Conservation (phyloP, 2,888 invertebrate genomes). For the Griposia aprilina region DNA sequence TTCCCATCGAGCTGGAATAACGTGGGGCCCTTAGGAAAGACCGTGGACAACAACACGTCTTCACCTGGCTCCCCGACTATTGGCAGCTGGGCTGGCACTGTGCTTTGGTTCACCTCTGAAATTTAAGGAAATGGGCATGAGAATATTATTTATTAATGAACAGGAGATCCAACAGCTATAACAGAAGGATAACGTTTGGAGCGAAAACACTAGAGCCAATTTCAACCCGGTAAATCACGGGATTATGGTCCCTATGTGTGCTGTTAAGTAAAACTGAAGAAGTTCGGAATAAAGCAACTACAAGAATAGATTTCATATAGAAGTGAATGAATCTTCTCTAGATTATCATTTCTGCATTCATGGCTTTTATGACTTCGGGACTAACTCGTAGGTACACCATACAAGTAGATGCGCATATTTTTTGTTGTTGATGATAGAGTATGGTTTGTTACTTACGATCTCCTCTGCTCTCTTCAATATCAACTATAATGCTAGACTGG, state of each 20-base stretch:
- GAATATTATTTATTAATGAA: not conserved
- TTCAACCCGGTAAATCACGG: not conserved
- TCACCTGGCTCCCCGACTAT: constrained; percentile 95
- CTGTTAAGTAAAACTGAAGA: not conserved
- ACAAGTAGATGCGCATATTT: not conserved
- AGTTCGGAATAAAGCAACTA: not conserved
- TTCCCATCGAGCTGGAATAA: constrained; percentile 96
- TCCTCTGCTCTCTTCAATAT: constrained; percentile 97
- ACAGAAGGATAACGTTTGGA: not conserved
- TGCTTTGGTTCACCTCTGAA: constrained; percentile 95
- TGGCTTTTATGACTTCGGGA: not conserved
- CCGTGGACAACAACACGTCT: constrained; percentile 94
- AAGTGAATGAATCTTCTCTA: not conserved
- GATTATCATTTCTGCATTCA: not conserved
- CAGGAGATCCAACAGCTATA: not conserved
- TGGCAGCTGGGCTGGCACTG: constrained; percentile 95
- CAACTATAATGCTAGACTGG: constrained; percentile 96
- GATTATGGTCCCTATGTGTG: not conserved
- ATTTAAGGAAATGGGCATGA: constrained; percentile 49
- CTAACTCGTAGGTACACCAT: not conserved
- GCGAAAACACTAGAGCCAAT: not conserved
- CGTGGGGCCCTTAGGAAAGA: constrained; percentile 95
- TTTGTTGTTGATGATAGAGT: no score
- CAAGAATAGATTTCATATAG: not conserved
- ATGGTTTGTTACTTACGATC: constrained; percentile 92